Percentiles rank a stretch among this genome's conserved stretches.
Conservation (phyloP, 2,113 vertebrate species). For the Procavia capensis region DNA sequence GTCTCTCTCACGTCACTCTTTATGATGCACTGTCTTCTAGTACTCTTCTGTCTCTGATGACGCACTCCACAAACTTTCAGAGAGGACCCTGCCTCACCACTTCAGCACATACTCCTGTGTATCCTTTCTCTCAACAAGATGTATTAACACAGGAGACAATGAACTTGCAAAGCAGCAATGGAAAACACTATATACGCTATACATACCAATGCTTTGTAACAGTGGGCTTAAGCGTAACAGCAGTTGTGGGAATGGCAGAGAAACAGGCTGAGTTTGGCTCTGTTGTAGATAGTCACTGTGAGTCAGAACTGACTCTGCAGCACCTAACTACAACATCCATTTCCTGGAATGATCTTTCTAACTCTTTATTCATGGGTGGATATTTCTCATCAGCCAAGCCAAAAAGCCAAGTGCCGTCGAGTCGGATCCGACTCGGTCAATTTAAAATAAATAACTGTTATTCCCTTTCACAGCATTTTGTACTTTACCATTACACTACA, state of each 20-base stretch:
- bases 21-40: accelerated
- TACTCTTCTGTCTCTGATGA: accelerated
- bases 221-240: too few relatives aligned
- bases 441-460: neutral
- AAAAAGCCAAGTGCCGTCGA: too few relatives aligned
- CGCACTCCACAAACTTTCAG: neutral
- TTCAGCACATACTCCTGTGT: neutral
- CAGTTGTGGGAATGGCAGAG: too few relatives aligned
- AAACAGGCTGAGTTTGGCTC: too few relatives aligned
- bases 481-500: neutral
- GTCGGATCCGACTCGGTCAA: too few relatives aligned
- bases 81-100: too few relatives aligned
- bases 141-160: neutral
- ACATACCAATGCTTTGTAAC: accelerated
- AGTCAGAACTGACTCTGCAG: too few relatives aligned
- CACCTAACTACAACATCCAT: too few relatives aligned
- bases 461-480: neutral
- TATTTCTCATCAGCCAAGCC: too few relatives aligned
- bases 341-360: neutral
- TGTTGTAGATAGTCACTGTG: too few relatives aligned
- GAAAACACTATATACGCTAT: neutral
- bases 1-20: too few relatives aligned
- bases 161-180: neutral
- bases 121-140: too few relatives aligned
- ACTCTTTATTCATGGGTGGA: neutral